phyloP scores from a whole-genome alignment of 2,113 vertebrate species.

The Archilochus colubris region DNA sequence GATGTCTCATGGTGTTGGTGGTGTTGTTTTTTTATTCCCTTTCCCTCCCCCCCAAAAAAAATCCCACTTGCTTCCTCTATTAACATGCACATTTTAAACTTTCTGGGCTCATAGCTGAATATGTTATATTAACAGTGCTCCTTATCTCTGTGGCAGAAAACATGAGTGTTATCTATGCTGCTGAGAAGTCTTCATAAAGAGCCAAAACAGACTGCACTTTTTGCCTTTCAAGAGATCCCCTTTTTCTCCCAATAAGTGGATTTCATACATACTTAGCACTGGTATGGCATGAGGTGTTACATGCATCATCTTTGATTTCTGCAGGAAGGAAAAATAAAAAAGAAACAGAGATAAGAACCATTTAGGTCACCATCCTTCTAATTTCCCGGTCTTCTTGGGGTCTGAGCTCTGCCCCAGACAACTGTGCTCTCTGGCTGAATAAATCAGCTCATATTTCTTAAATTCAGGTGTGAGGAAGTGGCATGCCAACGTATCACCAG shows the following conservation, averaged over 20 bases:
- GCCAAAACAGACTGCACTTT: not conserved
- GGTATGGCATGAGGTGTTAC: constrained; percentile 85
- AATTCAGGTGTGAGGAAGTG: not conserved
- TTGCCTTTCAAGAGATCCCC: not conserved
- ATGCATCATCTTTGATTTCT: constrained; percentile 83
- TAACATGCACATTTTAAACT: not conserved
- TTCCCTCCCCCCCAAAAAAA: not conserved
- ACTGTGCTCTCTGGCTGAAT: accelerated
- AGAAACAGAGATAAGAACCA: not conserved
- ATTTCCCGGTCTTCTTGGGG: not conserved
- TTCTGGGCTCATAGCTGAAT: not conserved
- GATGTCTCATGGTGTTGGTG: not conserved
- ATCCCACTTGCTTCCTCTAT: not conserved
- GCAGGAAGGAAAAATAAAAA: constrained; percentile 28
- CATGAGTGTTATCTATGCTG: not conserved
- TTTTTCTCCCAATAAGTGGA: not conserved
- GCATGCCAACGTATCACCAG: not conserved
- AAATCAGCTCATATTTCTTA: not conserved
- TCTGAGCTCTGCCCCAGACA: not conserved
- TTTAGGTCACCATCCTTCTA: not conserved
- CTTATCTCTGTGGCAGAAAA: not conserved
- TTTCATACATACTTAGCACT: constrained; percentile 89
- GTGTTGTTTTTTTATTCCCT: too few relatives aligned
- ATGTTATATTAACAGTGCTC: not conserved
- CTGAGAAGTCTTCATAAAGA: not conserved